Conservation (phyloP, 2,113 vertebrate species). For the Empidonax alnorum region DNA sequence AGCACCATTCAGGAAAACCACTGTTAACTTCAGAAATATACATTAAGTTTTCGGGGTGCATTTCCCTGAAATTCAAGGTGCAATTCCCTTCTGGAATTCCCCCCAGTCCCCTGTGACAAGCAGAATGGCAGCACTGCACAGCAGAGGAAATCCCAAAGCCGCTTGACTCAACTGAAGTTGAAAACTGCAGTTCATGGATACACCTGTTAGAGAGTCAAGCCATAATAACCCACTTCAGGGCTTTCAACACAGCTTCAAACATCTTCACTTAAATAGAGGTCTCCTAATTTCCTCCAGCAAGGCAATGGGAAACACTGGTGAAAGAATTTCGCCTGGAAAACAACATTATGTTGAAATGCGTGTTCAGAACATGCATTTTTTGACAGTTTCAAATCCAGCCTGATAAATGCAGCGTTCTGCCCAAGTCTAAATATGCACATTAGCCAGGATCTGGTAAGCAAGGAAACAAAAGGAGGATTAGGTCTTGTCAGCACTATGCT, state of each 20-base stretch:
- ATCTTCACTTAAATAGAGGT: neutral
- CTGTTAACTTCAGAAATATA: neutral
- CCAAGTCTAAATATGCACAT: neutral
- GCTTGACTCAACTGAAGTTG: neutral
- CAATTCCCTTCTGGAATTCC: neutral
- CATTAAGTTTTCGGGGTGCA: neutral
- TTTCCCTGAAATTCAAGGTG: neutral
- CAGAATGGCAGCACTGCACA: neutral
- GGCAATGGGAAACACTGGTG: neutral
- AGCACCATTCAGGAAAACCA: neutral
- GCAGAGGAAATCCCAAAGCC: neutral
- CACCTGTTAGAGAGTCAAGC: neutral
- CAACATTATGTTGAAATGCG: neutral
- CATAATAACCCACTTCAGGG: neutral
- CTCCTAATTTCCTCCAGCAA: neutral
- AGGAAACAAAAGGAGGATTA: neutral
- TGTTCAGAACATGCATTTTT: neutral
- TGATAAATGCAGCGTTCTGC: neutral
- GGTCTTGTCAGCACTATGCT: neutral
- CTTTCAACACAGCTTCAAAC: neutral
- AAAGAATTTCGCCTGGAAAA: neutral
- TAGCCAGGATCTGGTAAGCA: neutral
- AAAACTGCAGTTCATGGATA: neutral
- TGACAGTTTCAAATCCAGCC: neutral
- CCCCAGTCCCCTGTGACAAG: neutral